phyloP scores from a whole-genome alignment of 1,140 invertebrate species.

The Samia ricini region DNA sequence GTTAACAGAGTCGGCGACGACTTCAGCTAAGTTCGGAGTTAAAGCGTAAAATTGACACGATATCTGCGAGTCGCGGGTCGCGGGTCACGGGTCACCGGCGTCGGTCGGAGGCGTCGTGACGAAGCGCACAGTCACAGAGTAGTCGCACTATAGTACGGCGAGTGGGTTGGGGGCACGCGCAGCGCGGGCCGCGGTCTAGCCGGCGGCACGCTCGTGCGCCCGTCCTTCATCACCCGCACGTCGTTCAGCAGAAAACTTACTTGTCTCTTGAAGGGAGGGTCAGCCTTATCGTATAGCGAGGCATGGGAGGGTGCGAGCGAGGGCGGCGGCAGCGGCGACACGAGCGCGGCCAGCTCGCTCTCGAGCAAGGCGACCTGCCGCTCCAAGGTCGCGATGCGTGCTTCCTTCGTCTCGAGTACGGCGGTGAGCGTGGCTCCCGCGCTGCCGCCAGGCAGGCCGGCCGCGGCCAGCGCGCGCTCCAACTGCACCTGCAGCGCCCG shows the following conservation, averaged over 20 bases:
- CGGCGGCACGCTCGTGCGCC: conserved; percentile 72
- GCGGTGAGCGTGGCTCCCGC: conserved; percentile 86
- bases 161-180: conserved; percentile 18
- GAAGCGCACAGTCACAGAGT: conserved; percentile 53
- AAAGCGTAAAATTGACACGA: conserved; percentile 70
- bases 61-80: too few relatives aligned
- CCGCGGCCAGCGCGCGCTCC: conserved; percentile 84
- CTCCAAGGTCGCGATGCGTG: conserved; percentile 90
- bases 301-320: conserved; percentile 75
- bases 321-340: conserved; percentile 75
- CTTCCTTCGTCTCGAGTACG: conserved; percentile 90
- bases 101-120: conserved; percentile 6
- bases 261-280: conserved; percentile 85
- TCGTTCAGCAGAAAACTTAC: conserved; percentile 89
- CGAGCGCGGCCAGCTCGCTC: conserved; percentile 82
- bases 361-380: conserved; percentile 87
- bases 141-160: conserved; percentile 61
- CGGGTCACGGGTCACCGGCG: conserved; percentile 31
- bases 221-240: conserved; percentile 85
- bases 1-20: conserved; percentile 56
- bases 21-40: conserved; percentile 59
- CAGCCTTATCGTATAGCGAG: conserved; percentile 81
- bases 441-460: conserved; percentile 80
- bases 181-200: conserved; percentile 36
- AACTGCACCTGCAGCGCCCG: conserved; percentile 87